Evolutionary conservation across 2,797 vertebrate species (phyloP).

Genomic region (Melanotaenia trifasciata): DNA sequence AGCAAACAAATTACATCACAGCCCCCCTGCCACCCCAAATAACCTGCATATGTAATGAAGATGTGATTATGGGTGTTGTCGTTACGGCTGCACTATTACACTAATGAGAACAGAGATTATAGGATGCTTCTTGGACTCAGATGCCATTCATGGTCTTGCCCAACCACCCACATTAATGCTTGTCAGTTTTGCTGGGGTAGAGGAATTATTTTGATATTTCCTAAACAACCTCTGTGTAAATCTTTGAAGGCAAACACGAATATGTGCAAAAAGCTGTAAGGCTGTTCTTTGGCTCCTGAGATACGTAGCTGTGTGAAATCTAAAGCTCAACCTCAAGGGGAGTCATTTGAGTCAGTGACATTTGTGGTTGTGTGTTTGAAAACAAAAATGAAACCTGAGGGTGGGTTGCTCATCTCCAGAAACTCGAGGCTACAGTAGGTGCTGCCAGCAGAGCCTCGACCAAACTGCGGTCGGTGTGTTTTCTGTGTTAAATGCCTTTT

Average conservation of each 20-base stretch:
- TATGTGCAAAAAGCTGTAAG: neutral
- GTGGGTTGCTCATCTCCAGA: conserved; percentile 1
- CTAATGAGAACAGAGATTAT: neutral
- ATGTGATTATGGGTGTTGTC: conserved; percentile 36
- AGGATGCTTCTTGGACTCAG: conserved; percentile 1
- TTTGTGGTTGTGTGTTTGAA: conserved; percentile 21
- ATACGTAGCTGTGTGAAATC: neutral
- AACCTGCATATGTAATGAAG: conserved; percentile 24
- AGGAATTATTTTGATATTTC: neutral
- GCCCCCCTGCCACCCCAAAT: neutral
- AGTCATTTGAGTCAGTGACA: conserved; percentile 17
- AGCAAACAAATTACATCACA: conserved; percentile 41
- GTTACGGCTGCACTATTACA: neutral
- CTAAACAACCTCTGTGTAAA: neutral
- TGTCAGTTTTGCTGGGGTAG: neutral
- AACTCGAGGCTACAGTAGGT: neutral
- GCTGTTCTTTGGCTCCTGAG: neutral
- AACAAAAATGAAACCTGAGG: conserved; percentile 20
- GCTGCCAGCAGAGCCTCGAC: neutral
- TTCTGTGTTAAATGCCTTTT: neutral
- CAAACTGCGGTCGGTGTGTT: neutral
- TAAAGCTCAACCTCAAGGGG: conserved; percentile 2
- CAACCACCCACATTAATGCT: neutral
- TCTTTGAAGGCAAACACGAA: neutral
- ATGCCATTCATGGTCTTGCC: neutral